Percentiles rank a stretch among this genome's conserved stretches.
These are phyloP conservation scores for Eclectus roratus DNA, from an alignment of 2,113 vertebrate species.

Conservation along the genomic window DNA sequence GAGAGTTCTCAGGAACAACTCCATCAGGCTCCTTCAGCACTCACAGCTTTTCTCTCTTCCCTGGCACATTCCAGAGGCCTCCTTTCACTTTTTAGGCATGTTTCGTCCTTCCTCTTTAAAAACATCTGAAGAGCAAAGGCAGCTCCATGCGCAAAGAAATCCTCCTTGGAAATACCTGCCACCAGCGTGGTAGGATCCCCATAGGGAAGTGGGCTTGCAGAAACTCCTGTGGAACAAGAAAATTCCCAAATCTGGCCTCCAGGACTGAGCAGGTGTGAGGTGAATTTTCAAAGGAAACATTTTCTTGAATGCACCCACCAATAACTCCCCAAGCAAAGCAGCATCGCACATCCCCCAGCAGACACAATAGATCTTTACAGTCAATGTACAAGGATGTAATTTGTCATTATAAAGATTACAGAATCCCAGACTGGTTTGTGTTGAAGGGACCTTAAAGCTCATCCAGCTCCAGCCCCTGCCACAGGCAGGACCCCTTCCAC, in stretches of 20 bases:
- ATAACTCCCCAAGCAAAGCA: background rate
- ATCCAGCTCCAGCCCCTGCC: background rate
- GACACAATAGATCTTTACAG: accelerated
- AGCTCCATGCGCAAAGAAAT: background rate
- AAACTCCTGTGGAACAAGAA: background rate
- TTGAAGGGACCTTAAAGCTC: background rate
- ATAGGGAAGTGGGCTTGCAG: accelerated
- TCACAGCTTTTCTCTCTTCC: background rate
- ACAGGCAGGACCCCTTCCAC: background rate
- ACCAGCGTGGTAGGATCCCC: accelerated
- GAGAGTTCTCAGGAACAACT: background rate
- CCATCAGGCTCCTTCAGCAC: background rate
- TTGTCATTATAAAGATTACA: background rate
- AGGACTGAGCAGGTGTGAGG: background rate
- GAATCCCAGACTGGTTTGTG: background rate
- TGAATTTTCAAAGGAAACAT: background rate
- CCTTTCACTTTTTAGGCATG: background rate
- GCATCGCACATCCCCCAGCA: background rate
- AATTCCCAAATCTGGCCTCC: background rate
- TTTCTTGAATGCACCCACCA: background rate
- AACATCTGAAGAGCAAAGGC: background rate
- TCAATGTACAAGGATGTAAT: accelerated
- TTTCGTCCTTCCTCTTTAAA: background rate
- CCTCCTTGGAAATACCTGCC: background rate
- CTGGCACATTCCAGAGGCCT: background rate